These are phyloP conservation scores for Crypturellus undulatus DNA, from an alignment of 2,113 vertebrate species.

Conservation along the genomic window DNA sequence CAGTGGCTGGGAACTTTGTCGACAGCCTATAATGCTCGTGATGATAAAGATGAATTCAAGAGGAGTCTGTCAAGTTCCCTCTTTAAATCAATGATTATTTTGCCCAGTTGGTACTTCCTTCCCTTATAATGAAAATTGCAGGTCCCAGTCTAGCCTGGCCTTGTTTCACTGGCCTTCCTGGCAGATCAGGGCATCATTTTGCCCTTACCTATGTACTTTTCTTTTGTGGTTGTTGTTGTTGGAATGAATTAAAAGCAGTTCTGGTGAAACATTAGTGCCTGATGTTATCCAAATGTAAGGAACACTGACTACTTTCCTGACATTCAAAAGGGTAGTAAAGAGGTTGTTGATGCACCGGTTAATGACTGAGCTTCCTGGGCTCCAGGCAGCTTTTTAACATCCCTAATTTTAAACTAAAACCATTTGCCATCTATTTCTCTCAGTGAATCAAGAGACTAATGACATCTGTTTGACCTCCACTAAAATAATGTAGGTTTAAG, in stretches of 20 bases:
- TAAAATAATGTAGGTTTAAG: constrained; percentile 1
- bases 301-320: constrained; percentile 34
- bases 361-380: constrained; percentile 70
- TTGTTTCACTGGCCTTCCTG: rapidly evolving
- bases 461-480: constrained; percentile 40
- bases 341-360: constrained; percentile 32
- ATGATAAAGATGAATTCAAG: background rate
- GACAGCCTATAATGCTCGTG: background rate
- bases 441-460: constrained; percentile 61
- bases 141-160: background rate
- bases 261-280: background rate
- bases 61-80: background rate
- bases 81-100: background rate
- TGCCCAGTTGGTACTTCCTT: background rate
- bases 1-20: background rate
- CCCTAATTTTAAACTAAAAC: constrained; percentile 77
- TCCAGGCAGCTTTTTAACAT: constrained; percentile 69
- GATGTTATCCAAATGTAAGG: constrained; percentile 50
- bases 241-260: background rate
- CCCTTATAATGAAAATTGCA: background rate
- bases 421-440: constrained; percentile 52
- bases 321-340: constrained; percentile 62
- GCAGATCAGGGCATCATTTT: background rate
- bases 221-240: background rate
- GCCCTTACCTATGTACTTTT: background rate